Conservation (phyloP, 2,113 vertebrate species). For the Mastomys coucha region DNA sequence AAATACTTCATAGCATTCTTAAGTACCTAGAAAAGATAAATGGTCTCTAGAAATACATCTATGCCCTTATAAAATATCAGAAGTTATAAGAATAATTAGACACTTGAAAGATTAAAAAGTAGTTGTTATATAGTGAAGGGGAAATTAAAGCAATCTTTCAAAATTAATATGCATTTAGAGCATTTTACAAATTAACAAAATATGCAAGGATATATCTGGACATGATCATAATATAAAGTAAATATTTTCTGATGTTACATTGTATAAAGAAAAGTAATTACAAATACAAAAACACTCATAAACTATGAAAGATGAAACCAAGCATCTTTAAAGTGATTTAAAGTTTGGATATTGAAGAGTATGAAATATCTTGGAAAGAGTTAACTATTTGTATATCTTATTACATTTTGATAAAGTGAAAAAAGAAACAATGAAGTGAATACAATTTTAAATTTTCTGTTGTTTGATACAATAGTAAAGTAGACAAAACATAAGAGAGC, state of each 20-base stretch:
- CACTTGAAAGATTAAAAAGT: neutral
- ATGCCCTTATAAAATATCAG: neutral
- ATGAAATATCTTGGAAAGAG: neutral
- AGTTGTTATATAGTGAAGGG: neutral
- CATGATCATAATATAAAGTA: neutral
- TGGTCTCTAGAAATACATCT: neutral
- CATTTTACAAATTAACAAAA: constrained; percentile 5
- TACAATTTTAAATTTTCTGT: neutral
- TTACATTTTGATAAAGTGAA: neutral
- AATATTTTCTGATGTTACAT: neutral
- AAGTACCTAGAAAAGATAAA: neutral
- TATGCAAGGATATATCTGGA: neutral
- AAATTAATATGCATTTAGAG: neutral
- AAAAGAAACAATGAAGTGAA: neutral
- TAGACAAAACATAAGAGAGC: neutral
- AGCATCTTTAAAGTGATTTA: too few relatives aligned
- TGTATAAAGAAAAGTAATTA: neutral
- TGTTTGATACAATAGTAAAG: neutral
- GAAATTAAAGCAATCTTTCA: neutral
- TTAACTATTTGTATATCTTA: neutral
- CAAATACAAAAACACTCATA: neutral
- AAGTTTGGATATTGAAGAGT: neutral
- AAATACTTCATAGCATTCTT: neutral
- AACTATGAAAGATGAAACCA: neutral
- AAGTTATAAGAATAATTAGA: neutral